phyloP scores from a whole-genome alignment of 2,888 invertebrate genomes.

The Cantharis flavilabris region DNA sequence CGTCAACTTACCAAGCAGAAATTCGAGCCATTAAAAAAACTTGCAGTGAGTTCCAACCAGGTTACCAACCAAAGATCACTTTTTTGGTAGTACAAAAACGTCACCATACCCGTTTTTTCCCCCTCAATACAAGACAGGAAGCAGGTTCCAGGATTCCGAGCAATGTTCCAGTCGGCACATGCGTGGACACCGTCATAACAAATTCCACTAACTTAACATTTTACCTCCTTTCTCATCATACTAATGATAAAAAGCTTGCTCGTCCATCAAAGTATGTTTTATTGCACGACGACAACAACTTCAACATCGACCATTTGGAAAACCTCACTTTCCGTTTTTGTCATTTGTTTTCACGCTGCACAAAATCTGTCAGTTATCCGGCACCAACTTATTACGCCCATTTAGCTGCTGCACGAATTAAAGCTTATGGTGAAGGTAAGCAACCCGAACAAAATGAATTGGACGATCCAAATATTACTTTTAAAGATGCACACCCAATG shows the following conservation, averaged over 20 bases:
- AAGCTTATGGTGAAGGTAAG: conserved; percentile 53
- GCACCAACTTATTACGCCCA: conserved; percentile 89
- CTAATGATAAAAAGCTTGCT: conserved; percentile 77
- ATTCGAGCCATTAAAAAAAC: conserved; percentile 72
- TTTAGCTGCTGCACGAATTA: conserved; percentile 77
- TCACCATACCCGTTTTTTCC: conserved; percentile 83
- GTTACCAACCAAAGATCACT: conserved; percentile 77
- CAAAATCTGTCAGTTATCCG: conserved; percentile 82
- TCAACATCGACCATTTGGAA: conserved; percentile 76
- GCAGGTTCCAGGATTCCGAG: no score
- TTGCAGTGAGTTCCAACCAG: conserved; percentile 59
- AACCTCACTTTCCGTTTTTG: conserved; percentile 81
- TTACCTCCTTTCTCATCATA: conserved; percentile 71
- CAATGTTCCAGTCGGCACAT: conserved; percentile 71
- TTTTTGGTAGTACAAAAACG: conserved; percentile 96
- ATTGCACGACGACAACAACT: conserved; percentile 76
- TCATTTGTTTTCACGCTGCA: conserved; percentile 84
- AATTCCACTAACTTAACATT: conserved; percentile 88
- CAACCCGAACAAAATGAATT: no score
- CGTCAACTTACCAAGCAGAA: conserved; percentile 69
- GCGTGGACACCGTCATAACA: conserved; percentile 81
- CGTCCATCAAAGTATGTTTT: conserved; percentile 86
- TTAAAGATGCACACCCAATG: background rate
- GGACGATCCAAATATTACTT: no score
- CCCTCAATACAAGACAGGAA: conserved; percentile 38